Conservation (phyloP, 1,140 invertebrate genomes). For the Drosophila kanapiae region DNA sequence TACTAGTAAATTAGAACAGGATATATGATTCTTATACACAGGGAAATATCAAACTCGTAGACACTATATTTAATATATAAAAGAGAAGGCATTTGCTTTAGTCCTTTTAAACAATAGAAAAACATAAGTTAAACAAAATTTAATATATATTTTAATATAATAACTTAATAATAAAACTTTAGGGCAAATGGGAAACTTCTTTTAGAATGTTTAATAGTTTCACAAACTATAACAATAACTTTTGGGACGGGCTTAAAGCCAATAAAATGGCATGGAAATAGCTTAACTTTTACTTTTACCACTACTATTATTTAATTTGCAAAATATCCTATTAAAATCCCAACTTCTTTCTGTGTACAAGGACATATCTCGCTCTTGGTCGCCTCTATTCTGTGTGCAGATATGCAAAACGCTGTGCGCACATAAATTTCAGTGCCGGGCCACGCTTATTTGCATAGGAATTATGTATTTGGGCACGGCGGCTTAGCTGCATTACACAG, state of each 20-base stretch:
- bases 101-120: no score
- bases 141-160: no score
- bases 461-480: slow-evolving; percentile 81
- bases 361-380: slow-evolving; percentile 34
- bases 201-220: background rate
- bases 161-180: no score
- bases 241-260: background rate
- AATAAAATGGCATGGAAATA: background rate
- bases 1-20: background rate
- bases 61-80: no score
- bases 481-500: slow-evolving; percentile 79
- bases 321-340: no score
- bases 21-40: background rate
- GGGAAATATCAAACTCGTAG: background rate
- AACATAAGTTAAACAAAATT: no score
- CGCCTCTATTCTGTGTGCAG: slow-evolving; percentile 48
- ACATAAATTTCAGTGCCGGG: slow-evolving; percentile 76
- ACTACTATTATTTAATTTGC: no score
- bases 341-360: slow-evolving; percentile 9
- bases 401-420: slow-evolving; percentile 77
- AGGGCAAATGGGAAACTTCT: background rate
- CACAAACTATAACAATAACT: background rate
- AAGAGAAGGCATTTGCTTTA: no score
- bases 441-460: slow-evolving; percentile 82
- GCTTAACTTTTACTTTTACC: background rate